These are phyloP conservation scores for Rallus crepitans DNA, from an alignment of 2,797 vertebrate species.

Conservation along the genomic window DNA sequence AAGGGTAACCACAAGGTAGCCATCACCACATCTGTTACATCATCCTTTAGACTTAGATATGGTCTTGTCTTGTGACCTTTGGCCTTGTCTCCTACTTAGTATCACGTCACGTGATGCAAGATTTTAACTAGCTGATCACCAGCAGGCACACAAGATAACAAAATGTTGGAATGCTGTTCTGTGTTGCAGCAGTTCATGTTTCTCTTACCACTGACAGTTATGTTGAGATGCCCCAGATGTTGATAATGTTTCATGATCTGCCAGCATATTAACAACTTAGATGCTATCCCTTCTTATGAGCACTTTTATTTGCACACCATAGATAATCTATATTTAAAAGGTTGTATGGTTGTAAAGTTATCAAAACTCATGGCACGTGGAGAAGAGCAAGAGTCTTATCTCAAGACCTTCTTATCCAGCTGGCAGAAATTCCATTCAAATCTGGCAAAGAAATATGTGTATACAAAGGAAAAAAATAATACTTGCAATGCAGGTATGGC, in stretches of 20 bases:
- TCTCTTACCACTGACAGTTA: fast-evolving
- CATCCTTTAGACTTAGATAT: not conserved
- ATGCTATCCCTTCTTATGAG: not conserved
- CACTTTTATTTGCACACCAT: not conserved
- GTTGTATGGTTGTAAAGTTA: not conserved
- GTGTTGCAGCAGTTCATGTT: not conserved
- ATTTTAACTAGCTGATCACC: not conserved
- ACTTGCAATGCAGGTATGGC: not conserved
- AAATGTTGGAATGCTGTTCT: not conserved
- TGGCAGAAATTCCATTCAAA: not conserved
- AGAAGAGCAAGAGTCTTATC: not conserved
- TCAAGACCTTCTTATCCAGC: not conserved
- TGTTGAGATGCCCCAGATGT: not conserved
- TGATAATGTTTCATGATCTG: not conserved
- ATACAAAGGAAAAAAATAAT: not conserved
- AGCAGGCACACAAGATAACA: fast-evolving
- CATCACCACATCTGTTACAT: not conserved
- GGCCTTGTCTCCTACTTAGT: not conserved
- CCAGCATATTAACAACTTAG: not conserved
- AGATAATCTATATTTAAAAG: not conserved
- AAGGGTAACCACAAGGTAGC: not conserved
- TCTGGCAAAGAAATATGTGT: not conserved
- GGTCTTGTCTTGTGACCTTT: not conserved
- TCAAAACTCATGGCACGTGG: not conserved
- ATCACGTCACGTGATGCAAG: not conserved